A percentile compares a stretch with the other conserved stretches of the same genome.
Conservation (phyloP, 2,797 vertebrate species). For the Myoxocephalus aenaeus region DNA sequence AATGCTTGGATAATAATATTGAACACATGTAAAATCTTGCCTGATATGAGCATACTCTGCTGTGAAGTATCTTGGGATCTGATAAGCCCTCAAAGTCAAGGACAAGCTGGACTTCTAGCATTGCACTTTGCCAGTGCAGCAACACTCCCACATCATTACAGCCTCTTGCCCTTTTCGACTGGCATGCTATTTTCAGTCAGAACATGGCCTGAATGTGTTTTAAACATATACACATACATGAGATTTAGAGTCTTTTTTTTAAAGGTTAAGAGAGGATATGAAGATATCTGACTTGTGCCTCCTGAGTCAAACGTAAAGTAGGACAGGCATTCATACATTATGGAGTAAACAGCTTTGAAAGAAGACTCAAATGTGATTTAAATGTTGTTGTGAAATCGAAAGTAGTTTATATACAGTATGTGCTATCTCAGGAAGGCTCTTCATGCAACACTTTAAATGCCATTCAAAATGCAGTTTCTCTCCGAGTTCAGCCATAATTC, state of each 20-base stretch:
- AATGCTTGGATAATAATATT: neutral
- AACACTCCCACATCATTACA: neutral
- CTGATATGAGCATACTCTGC: slow-evolving; percentile 2
- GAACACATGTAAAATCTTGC: neutral
- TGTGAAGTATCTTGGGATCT: neutral
- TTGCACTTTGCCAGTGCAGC: neutral
- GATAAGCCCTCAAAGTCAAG: slow-evolving; percentile 1
- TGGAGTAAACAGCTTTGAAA: slow-evolving; percentile 64
- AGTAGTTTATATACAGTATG: slow-evolving; percentile 50
- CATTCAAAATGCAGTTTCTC: slow-evolving; percentile 54
- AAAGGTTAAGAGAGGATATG: slow-evolving; percentile 23
- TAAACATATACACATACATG: slow-evolving; percentile 7
- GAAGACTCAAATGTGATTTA: slow-evolving; percentile 63
- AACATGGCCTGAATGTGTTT: neutral
- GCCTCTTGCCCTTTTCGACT: neutral
- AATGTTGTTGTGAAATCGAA: slow-evolving; percentile 64
- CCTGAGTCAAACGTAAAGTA: slow-evolving; percentile 61
- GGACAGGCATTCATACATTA: slow-evolving; percentile 71
- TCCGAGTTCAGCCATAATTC: slow-evolving; percentile 42
- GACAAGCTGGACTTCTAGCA: slow-evolving; percentile 6
- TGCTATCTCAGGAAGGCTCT: slow-evolving; percentile 44
- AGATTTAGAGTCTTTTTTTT: neutral
- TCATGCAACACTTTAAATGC: slow-evolving; percentile 50
- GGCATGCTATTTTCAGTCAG: neutral
- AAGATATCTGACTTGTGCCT: slow-evolving; percentile 30